These are phyloP conservation scores for Zootermopsis nevadensis DNA, from an alignment of 2,888 invertebrate genomes.

Conservation along the genomic window DNA sequence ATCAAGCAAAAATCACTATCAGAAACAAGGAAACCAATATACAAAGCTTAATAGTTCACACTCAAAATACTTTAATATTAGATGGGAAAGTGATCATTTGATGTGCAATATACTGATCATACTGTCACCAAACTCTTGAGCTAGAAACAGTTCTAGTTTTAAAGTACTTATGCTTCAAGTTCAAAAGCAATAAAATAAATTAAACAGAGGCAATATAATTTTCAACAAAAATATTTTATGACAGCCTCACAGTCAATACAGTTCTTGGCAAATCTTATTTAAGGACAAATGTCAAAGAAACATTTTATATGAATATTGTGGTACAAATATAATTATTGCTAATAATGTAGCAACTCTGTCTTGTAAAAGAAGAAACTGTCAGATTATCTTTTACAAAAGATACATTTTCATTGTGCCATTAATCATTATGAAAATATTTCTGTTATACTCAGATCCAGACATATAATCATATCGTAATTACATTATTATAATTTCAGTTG, in stretches of 20 bases:
- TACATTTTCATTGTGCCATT: neutral
- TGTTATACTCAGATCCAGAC: neutral
- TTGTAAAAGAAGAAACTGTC: neutral
- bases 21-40: too few species aligned
- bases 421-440: neutral
- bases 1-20: too few species aligned
- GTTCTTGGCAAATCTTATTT: neutral
- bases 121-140: neutral
- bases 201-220: neutral
- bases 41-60: too few species aligned
- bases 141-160: neutral
- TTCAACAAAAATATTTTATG: neutral
- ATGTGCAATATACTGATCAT: neutral
- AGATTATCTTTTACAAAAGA: neutral
- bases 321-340: neutral
- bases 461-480: neutral
- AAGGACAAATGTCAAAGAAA: neutral
- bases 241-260: neutral
- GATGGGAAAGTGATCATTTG: neutral
- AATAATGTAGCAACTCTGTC: neutral
- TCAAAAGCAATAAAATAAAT: neutral
- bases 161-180: neutral
- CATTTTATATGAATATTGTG: neutral
- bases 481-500: neutral
- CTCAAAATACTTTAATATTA: neutral